Percentiles rank a stretch among this genome's conserved stretches.
phyloP scores from a whole-genome alignment of 1,140 invertebrate species.

The Drosophila tropicalis region DNA sequence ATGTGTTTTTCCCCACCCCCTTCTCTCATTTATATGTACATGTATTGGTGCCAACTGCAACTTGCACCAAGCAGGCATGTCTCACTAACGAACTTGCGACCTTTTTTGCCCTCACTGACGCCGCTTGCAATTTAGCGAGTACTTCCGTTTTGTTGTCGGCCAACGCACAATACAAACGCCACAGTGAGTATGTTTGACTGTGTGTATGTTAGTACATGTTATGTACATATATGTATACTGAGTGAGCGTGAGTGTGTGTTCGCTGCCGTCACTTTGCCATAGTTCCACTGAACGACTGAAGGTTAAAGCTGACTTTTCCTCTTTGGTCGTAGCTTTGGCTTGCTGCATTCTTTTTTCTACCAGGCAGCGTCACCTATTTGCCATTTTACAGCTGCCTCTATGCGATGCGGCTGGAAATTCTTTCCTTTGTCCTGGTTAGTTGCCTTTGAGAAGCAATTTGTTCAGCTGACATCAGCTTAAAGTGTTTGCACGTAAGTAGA shows the following conservation, averaged over 20 bases:
- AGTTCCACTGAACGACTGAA: constrained; percentile 12
- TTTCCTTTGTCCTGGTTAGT: constrained; percentile 38
- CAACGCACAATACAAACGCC: constrained; percentile 27
- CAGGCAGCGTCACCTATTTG: constrained; percentile 28
- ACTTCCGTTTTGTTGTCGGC: constrained; percentile 38
- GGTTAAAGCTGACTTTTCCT: background rate
- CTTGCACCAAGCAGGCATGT: constrained; percentile 28
- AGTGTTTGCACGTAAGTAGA: background rate
- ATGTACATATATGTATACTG: constrained; percentile 8
- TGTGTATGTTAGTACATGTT: background rate
- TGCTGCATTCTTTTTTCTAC: constrained; percentile 17
- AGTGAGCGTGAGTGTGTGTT: constrained; percentile 18
- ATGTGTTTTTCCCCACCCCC: background rate
- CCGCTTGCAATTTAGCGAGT: constrained; percentile 47
- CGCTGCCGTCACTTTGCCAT: constrained; percentile 31
- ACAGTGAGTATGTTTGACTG: constrained; percentile 10
- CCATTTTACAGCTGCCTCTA: constrained; percentile 1
- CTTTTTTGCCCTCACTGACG: constrained; percentile 41
- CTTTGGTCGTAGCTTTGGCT: constrained; percentile 9
- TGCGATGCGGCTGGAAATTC: constrained; percentile 24
- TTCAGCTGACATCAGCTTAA: constrained; percentile 37
- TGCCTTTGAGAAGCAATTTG: constrained; percentile 37
- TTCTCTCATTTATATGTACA: background rate
- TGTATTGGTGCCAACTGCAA: constrained; percentile 32
- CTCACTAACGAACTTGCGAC: constrained; percentile 56